These are phyloP conservation scores for Pardosa pseudoannulata DNA, from an alignment of 2,888 invertebrate species.

Conservation along the genomic window DNA sequence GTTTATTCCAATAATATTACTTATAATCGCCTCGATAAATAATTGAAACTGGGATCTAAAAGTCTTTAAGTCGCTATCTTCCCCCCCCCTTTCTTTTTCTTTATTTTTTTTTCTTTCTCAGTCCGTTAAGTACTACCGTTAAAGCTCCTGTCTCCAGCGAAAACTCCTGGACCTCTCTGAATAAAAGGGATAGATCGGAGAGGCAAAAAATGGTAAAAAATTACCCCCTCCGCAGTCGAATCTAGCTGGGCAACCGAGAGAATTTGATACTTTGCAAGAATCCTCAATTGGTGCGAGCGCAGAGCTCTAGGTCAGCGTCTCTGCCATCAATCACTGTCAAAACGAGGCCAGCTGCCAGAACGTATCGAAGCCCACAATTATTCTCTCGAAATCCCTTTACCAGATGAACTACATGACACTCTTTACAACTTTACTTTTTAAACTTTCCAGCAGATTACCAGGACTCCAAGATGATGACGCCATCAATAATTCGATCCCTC, in stretches of 20 bases:
- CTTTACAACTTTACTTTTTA: conserved; percentile 70
- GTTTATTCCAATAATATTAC: conserved; percentile 5
- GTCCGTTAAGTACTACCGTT: conserved; percentile 66
- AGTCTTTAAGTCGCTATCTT: conserved; percentile 3
- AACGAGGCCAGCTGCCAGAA: conserved; percentile 68
- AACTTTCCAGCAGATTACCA: conserved; percentile 70
- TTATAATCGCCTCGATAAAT: neutral
- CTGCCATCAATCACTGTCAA: conserved; percentile 70
- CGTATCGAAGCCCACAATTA: conserved; percentile 70
- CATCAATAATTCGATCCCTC: conserved; percentile 63
- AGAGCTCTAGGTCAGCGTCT: conserved; percentile 58
- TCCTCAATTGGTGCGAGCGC: conserved; percentile 55
- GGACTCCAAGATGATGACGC: conserved; percentile 63
- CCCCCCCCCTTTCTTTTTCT: neutral
- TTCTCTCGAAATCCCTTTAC: conserved; percentile 72
- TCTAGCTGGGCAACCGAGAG: conserved; percentile 31
- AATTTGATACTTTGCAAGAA: conserved; percentile 46
- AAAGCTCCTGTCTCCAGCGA: conserved; percentile 52
- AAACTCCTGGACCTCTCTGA: conserved; percentile 33
- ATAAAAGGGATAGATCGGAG: conserved; percentile 14
- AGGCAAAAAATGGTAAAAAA: conserved; percentile 12
- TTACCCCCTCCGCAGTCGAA: conserved; percentile 16
- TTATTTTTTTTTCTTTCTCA: conserved; percentile 32
- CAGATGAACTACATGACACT: conserved; percentile 72
- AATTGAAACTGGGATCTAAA: neutral